Base-by-base conservation (phyloP, 1,140 invertebrate species). In the Drosophila rufa region DNA sequence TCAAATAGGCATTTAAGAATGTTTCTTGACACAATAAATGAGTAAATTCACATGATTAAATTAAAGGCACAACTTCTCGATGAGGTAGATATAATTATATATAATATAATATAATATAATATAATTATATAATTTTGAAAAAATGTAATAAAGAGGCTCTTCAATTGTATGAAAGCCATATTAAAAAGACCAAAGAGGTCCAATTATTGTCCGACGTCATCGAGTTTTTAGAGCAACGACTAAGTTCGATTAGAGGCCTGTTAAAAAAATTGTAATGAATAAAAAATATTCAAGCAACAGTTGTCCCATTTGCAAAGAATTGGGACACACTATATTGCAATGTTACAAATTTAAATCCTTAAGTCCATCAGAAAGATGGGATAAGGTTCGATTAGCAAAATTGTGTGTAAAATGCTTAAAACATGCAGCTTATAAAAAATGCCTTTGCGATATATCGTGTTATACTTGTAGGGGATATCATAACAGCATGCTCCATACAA, bases 201-300 rank as follows among this genome's bases (percentile, higher is more conserved):
- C 30, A 17, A 30, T 45, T 43, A 12, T 11, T 36, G 2, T 36
- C 9, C 9, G 33, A 36, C 33, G 9, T 11, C 9, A 46, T 7
- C n/a, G 22, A 45, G 19, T 59, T 59, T 42, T 33, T 59, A 46
- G 25, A 40, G 4, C 53, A 40, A 42, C 36, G 38, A 56, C 12
- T 56, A 3, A 56, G 38, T 56, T 56, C 53, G 14, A 25, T 40
- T 15, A 42, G 19, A 38, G 19, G 3, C 33, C 50, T 53, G 30
- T 38, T 22, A 56, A 48, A 48, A 48, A 53, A 33, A n/a, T 8
- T 8, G 8, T 8, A 30, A 8, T 8, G 7, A 30, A 30, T 30
- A 8, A 30, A 56, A n/a, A 53, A 53, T 53, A 36, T 15, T 36
- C 12, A 3, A 36, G 27, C 15, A n/a, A n/a, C n/a, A n/a, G n/a